Evolutionary conservation across 2,113 vertebrate species (phyloP), one percentile per base, ranked within the genome.

Genomic region (Polypterus bichir): DNA sequence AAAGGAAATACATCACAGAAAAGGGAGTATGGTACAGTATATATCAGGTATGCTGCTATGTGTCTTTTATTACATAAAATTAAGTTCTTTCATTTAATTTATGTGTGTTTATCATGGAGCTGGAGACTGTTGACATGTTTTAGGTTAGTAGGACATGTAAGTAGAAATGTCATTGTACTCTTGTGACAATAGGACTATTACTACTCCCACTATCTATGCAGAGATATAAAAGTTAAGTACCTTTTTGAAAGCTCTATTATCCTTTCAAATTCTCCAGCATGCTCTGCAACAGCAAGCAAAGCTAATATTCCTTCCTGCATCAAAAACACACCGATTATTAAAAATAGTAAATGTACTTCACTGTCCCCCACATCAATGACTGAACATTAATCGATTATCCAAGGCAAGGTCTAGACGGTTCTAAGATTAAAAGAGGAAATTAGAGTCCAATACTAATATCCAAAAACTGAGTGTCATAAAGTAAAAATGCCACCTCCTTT

Each of bases 201-300:
- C 56, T 27, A 9, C 27, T 7, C n/a, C 5, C 8, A 7, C n/a
- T 45, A 4, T 46, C 47, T n/a, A 6, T 56, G 44, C 45, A 46
- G 5, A 1, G 61, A 47, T 4, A 11, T 27, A 27, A 54, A 44
- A 5, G 47, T 51, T 44, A 9, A 6, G 2, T 79, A 95, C 92
- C 89, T 89, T 72, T 88, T 74, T 9, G 92, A 91, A 70, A 98
- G 79, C 44, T 80, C 74, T 46, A 98, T 85, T n/a, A 97, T 87
- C 73, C 86, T 92, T 44, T 81, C 85, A 89, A 95, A 97, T 71
- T 95, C 96, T 64, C 73, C 87, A 10, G 83, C 80, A 71, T 87
- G 86, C 68, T 98, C 94, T 48, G 94, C 89, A 54, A 98, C 96
- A 5, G 81, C 86, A 56, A 98, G 70, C 45, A 98, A 66, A 4